Percentiles rank a stretch among this genome's conserved stretches.
Evolutionary conservation across 2,797 vertebrate species (phyloP).

Genomic region (Monodelphis domestica): DNA sequence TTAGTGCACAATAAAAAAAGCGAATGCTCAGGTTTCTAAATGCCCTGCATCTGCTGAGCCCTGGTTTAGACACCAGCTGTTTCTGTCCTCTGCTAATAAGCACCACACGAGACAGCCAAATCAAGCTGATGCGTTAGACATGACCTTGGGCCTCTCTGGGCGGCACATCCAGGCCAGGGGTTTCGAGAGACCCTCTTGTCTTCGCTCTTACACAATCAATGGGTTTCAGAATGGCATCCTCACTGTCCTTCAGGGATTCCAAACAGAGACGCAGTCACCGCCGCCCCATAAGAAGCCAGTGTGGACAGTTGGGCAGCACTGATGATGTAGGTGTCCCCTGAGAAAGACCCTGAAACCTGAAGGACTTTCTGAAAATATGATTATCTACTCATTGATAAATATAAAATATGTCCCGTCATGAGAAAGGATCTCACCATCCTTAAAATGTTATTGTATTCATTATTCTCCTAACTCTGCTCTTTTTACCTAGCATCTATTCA

Average conservation of each 20-base stretch:
- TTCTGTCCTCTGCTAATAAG: conserved; percentile 77
- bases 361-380: neutral
- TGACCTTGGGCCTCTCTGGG: conserved; percentile 65
- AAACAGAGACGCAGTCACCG: no score
- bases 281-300: neutral
- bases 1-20: conserved; percentile 73
- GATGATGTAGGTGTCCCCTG: neutral
- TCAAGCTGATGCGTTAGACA: conserved; percentile 66
- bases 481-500: neutral
- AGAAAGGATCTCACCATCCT: neutral
- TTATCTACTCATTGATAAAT: neutral
- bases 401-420: neutral
- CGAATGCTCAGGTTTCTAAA: conserved; percentile 73
- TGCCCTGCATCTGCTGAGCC: conserved; percentile 69
- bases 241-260: neutral
- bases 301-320: neutral
- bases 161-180: conserved; percentile 11
- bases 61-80: conserved; percentile 72
- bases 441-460: neutral
- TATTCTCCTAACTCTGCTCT: neutral
- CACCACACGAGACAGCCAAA: conserved; percentile 53
- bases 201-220: conserved; percentile 30
- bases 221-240: conserved; percentile 1
- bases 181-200: conserved; percentile 47
- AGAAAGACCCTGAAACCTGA: neutral